Conservation (phyloP, 1,140 invertebrate genomes). For the Drosophila busckii region DNA sequence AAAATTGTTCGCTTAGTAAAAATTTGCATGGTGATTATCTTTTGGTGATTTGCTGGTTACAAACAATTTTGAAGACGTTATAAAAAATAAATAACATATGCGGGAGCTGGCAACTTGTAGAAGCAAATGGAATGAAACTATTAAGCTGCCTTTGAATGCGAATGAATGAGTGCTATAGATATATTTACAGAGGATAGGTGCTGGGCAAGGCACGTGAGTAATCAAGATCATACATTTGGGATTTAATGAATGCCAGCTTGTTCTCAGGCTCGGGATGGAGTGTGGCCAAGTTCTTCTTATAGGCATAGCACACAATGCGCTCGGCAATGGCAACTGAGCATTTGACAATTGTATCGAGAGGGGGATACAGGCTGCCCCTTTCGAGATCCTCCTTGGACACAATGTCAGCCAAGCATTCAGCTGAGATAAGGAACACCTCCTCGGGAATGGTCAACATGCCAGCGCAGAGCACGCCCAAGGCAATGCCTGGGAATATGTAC, state of each 20-base stretch:
- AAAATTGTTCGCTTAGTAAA: constrained; percentile 23
- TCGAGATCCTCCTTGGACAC: constrained; percentile 90
- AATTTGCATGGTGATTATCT: not conserved
- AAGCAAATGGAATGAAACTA: constrained; percentile 41
- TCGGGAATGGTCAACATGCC: constrained; percentile 92
- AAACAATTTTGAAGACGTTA: constrained; percentile 35
- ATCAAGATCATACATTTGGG: constrained; percentile 88
- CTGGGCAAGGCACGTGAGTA: constrained; percentile 85
- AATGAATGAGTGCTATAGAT: not conserved
- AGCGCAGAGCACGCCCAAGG: constrained; percentile 89
- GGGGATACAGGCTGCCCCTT: constrained; percentile 96
- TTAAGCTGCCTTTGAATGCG: not conserved
- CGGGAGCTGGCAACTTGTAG: constrained; percentile 11
- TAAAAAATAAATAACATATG: constrained; percentile 68
- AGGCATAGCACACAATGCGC: constrained; percentile 92
- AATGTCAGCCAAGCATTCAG: constrained; percentile 89
- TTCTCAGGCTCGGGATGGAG: constrained; percentile 88
- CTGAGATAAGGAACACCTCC: constrained; percentile 92
- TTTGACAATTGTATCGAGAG: constrained; percentile 90
- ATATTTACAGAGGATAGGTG: constrained; percentile 50
- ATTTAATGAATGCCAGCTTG: constrained; percentile 87
- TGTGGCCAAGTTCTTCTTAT: constrained; percentile 88
- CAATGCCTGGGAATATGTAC: constrained; percentile 97
- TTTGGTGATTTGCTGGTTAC: constrained; percentile 1
- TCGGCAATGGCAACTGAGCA: constrained; percentile 94